These are phyloP conservation scores for Acanthosepion pharaonis DNA, from an alignment of 2,888 invertebrate species.

Conservation along the genomic window DNA sequence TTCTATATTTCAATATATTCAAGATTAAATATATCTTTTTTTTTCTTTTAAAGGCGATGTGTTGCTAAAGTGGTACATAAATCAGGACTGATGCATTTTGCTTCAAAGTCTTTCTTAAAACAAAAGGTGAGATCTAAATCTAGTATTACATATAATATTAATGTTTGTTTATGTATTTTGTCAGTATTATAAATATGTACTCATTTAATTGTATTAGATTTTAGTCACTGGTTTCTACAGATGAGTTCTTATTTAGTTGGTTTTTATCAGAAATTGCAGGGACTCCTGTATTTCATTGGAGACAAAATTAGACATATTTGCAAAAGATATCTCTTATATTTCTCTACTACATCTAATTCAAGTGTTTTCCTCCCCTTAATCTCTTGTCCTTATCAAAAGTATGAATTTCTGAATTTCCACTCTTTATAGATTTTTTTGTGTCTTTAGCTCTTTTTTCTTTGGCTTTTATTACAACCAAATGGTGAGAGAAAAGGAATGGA, in stretches of 20 bases:
- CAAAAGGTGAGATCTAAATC: conserved; percentile 52
- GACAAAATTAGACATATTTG: too few relatives aligned
- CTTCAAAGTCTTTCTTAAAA: conserved; percentile 72
- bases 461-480: too few relatives aligned
- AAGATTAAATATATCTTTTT: neutral
- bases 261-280: neutral
- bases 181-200: neutral
- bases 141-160: neutral
- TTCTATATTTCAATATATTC: neutral
- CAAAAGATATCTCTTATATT: too few relatives aligned
- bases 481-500: too few relatives aligned
- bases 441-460: too few relatives aligned
- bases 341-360: too few relatives aligned
- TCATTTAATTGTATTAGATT: neutral
- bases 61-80: conserved; percentile 67
- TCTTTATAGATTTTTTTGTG: too few relatives aligned
- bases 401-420: too few relatives aligned
- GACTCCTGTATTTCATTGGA: neutral
- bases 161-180: neutral
- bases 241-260: neutral
- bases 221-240: neutral
- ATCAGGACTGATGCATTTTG: conserved; percentile 71
- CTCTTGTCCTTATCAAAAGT: too few relatives aligned
- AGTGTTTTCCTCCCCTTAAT: too few relatives aligned
- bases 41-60: conserved; percentile 64